A percentile compares a stretch with the other conserved stretches of the same genome.
Evolutionary conservation across 1,140 invertebrate species (phyloP).

Genomic region (Diorhabda carinulata): DNA sequence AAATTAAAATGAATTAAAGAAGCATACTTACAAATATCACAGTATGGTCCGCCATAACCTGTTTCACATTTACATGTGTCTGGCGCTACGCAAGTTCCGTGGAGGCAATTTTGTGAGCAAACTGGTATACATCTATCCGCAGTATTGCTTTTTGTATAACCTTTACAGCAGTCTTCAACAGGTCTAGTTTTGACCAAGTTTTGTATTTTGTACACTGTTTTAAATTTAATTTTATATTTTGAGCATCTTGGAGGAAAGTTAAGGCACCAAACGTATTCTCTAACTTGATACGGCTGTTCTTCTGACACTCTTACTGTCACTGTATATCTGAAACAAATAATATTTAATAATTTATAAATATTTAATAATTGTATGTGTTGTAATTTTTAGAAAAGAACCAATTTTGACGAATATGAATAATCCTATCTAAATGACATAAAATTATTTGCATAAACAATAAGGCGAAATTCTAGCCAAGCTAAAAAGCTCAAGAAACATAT

Average conservation of each 20-base stretch:
- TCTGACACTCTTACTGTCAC: slow-evolving; percentile 70
- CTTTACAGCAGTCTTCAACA: slow-evolving; percentile 79
- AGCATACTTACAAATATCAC: slow-evolving; percentile 80
- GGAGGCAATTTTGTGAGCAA: slow-evolving; percentile 74
- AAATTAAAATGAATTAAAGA: not conserved
- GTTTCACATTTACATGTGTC: slow-evolving; percentile 81
- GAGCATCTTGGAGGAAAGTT: slow-evolving; percentile 81
- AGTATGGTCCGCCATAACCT: slow-evolving; percentile 82
- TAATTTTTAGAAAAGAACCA: no score
- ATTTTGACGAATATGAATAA: no score
- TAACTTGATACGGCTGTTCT: slow-evolving; percentile 74
- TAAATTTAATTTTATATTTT: slow-evolving; percentile 75
- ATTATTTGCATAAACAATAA: no score
- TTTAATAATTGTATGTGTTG: no score
- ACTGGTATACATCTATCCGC: slow-evolving; percentile 70
- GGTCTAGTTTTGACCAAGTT: slow-evolving; percentile 67
- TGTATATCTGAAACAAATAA: slow-evolving; percentile 58
- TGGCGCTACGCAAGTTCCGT: slow-evolving; percentile 80
- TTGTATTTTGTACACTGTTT: slow-evolving; percentile 67
- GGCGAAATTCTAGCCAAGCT: no score
- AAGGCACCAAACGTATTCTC: slow-evolving; percentile 77
- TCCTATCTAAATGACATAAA: no score
- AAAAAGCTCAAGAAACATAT: no score
- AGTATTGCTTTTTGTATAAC: slow-evolving; percentile 63
- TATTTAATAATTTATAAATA: not conserved